A percentile compares a stretch with the other conserved stretches of the same genome.
phyloP scores from a whole-genome alignment of 2,797 vertebrate species.

The Liparis tanakae region DNA sequence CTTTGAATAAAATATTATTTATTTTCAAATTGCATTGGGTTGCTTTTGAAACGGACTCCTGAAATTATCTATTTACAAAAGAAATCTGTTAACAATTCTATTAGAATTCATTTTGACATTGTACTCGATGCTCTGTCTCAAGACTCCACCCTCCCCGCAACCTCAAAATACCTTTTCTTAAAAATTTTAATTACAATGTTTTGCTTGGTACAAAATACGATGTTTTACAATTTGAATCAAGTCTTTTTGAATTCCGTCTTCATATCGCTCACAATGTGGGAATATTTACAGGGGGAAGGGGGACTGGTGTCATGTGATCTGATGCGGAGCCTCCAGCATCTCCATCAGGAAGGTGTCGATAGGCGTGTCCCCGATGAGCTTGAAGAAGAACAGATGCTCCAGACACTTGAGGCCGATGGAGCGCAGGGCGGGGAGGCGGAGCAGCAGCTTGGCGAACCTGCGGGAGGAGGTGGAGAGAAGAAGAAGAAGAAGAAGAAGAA shows the following conservation, averaged over 20 bases:
- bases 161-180: constrained; percentile 65
- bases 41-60: constrained; percentile 74
- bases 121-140: constrained; percentile 29
- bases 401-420: constrained; percentile 96
- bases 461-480: not conserved
- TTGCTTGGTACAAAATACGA: constrained; percentile 82
- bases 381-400: constrained; percentile 98
- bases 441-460: constrained; percentile 93
- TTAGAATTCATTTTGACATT: constrained; percentile 72
- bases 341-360: constrained; percentile 99
- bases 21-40: constrained; percentile 76
- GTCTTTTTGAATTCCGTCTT: constrained; percentile 65
- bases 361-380: constrained; percentile 96
- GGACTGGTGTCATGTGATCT: constrained; percentile 85
- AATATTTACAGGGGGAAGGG: constrained; percentile 79
- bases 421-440: constrained; percentile 92
- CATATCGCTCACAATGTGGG: constrained; percentile 72
- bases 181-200: constrained; percentile 69
- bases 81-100: constrained; percentile 75
- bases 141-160: constrained; percentile 34
- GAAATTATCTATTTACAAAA: constrained; percentile 85
- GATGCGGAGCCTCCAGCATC: constrained; percentile 96
- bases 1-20: constrained; percentile 82
- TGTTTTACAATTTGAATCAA: constrained; percentile 77
- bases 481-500: not conserved